These are phyloP conservation scores for Epicauta chinensis DNA, from an alignment of 1,140 invertebrate genomes.

Conservation along the genomic window DNA sequence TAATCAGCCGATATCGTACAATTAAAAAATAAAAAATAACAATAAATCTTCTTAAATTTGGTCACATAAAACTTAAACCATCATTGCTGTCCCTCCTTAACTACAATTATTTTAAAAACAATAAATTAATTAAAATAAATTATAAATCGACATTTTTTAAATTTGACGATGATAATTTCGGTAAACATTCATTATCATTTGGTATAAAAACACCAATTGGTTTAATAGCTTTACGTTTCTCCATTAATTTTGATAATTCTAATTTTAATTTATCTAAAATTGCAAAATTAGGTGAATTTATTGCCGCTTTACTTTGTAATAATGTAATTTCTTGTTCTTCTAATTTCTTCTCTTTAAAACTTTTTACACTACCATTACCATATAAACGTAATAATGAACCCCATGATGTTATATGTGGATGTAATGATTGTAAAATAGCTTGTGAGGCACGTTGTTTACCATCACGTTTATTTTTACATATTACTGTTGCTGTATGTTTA, in stretches of 20 bases:
- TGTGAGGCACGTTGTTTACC: constrained; percentile 96
- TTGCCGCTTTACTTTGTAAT: constrained; percentile 80
- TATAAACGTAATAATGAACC: constrained; percentile 89
- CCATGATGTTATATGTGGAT: constrained; percentile 93
- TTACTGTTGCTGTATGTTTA: constrained; percentile 81
- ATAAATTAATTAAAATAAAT: constrained; percentile 2
- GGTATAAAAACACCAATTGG: constrained; percentile 70
- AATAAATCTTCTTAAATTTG: no score
- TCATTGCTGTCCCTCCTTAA: no score
- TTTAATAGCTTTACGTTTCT: constrained; percentile 57
- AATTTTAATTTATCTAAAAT: constrained; percentile 84
- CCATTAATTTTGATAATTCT: constrained; percentile 80
- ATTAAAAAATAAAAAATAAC: no score
- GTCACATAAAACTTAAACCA: no score
- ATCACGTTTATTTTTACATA: constrained; percentile 93
- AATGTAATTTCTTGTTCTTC: constrained; percentile 92
- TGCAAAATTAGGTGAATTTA: constrained; percentile 89
- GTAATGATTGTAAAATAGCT: constrained; percentile 80
- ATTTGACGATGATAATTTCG: constrained; percentile 62
- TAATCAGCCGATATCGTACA: no score
- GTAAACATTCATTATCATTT: constrained; percentile 57
- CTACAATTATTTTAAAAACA: no score
- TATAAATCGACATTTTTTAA: constrained; percentile 66
- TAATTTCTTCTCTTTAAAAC: constrained; percentile 89
- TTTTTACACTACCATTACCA: constrained; percentile 86